Base-by-base conservation (phyloP, 2,113 vertebrate genomes). In the Nesogale talazaci region DNA sequence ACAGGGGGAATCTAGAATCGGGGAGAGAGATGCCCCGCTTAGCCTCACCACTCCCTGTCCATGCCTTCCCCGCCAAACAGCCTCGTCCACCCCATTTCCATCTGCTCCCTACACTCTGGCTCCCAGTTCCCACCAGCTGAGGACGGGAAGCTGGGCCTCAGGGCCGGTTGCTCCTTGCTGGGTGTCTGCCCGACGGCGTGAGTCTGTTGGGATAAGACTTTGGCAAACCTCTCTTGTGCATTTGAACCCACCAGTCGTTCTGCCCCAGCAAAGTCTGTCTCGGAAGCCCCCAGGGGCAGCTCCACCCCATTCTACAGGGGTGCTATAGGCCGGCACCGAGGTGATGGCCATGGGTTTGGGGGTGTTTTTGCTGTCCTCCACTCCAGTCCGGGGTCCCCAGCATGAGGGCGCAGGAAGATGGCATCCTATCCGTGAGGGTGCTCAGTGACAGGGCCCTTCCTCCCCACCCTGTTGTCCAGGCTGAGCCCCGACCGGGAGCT, bases 1-100 rank as follows among this genome's bases (percentile, higher is more conserved):
- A 99, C 79, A 99, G 98, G 29, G 99, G 99, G 96, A 99, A 99
- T 98, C 99, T 99, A 86, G 89, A 83, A 65, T 0, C 46, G 29
- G 5, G 36, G 40, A 70, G 85, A 86, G 61, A 84, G 38, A 83
- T 25, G 34, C 34, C 40, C 56, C 61, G 42, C 6, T 93, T 72
- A 91, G 59, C 15, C 23, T 74, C n/a, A 52, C 16, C 4, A 25
- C 36, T 75, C 67, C 40, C 15, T 7, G 17, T 17, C 40, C 10
- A 7, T 36, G 10, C 7, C 16, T 20, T 59, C 3, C 42, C 17
- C 17, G 11, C 1, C 14, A n/a, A 72, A 72, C 34, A 72, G 19
- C 76, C n/a, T 36, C 4, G 29, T 52, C 61, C 67, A 3, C 27
- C 5, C 6, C 12, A 70, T 90, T 61, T 86, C 61, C 17, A 36